phyloP scores from a whole-genome alignment of 2,888 invertebrate species.

The Hyposoter dolosus region DNA sequence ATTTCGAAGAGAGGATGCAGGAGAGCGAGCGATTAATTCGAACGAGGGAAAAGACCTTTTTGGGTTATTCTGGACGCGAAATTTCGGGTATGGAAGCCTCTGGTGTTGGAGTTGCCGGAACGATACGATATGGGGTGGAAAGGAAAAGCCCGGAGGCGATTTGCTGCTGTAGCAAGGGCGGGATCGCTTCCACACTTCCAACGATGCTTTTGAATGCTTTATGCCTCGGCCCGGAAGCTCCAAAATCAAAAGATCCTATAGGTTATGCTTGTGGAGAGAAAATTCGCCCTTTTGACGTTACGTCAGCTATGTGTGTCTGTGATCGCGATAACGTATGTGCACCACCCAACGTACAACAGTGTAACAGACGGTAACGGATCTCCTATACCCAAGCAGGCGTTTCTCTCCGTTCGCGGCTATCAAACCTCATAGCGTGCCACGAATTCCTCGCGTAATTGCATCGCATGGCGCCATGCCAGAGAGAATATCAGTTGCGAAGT shows the following conservation, averaged over 20 bases:
- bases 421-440: constrained; percentile 80
- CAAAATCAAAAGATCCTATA: constrained; percentile 8
- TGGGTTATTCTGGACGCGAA: constrained; percentile 73
- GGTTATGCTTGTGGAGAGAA: not conserved
- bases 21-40: constrained; percentile 50
- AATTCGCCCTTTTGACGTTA: constrained; percentile 15
- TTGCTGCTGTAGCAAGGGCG: not conserved
- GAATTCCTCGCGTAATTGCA: constrained; percentile 83
- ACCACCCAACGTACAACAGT: constrained; percentile 6
- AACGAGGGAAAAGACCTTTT: constrained; percentile 51
- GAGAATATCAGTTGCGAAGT: constrained; percentile 21
- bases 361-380: constrained; percentile 46
- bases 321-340: not conserved
- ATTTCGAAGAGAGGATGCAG: constrained; percentile 14
- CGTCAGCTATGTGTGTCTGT: not conserved
- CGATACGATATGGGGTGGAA: constrained; percentile 47
- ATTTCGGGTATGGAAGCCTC: constrained; percentile 73
- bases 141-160: constrained; percentile 41
- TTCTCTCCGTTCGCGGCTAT: constrained; percentile 74
- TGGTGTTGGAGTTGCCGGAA: constrained; percentile 62
- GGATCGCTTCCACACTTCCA: constrained; percentile 7
- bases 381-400: constrained; percentile 60
- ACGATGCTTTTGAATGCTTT: constrained; percentile 29
- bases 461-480: constrained; percentile 78
- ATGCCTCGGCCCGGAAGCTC: not conserved